phyloP scores from a whole-genome alignment of 2,888 invertebrate species.

The Scotopteryx bipunctaria region DNA sequence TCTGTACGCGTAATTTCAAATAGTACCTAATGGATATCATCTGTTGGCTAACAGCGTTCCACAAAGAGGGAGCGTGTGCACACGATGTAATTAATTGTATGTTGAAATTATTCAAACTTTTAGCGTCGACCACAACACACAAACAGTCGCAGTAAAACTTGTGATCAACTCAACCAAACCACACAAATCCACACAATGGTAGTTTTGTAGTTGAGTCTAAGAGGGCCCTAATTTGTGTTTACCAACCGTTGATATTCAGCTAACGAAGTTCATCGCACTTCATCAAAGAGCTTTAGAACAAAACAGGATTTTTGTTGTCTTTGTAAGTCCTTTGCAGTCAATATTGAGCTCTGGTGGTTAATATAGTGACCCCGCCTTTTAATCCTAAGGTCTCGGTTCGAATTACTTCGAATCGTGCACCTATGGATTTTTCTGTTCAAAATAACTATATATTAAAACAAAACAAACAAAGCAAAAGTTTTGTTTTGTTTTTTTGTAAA shows the following conservation, averaged over 20 bases:
- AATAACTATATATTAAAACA: too few species aligned
- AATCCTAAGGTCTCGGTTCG: too few species aligned
- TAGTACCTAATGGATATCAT: too few species aligned
- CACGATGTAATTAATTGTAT: too few species aligned
- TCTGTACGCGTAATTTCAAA: too few species aligned
- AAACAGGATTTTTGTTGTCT: slow-evolving; percentile 21
- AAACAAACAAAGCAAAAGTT: neutral
- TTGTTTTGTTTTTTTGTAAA: neutral
- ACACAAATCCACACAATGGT: neutral
- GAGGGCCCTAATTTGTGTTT: slow-evolving; percentile 6
- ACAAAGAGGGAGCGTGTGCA: too few species aligned
- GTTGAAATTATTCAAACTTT: too few species aligned
- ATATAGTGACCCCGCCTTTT: too few species aligned
- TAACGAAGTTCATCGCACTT: slow-evolving; percentile 26
- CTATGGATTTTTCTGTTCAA: too few species aligned
- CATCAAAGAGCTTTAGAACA: slow-evolving; percentile 23
- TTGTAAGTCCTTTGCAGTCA: slow-evolving; percentile 17
- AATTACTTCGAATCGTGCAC: too few species aligned
- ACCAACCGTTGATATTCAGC: slow-evolving; percentile 5
- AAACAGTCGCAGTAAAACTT: neutral
- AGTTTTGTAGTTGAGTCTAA: neutral
- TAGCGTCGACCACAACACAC: neutral
- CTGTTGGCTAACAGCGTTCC: too few species aligned
- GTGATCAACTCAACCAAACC: slow-evolving; percentile 8
- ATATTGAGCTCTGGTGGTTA: too few species aligned